phyloP scores from a whole-genome alignment of 1,140 invertebrate species.

The Drosophila pachea region DNA sequence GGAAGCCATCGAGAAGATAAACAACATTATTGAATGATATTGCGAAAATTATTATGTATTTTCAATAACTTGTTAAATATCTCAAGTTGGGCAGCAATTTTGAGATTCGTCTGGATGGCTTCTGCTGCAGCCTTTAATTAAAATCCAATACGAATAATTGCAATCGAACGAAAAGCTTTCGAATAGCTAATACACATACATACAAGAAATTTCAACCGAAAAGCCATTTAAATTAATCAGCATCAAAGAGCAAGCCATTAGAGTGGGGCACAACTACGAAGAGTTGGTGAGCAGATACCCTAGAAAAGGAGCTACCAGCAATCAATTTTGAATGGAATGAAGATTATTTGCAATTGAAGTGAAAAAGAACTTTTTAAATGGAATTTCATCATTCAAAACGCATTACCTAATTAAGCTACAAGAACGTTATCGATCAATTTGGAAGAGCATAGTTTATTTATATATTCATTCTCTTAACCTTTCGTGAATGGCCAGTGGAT shows the following conservation, averaged over 20 bases:
- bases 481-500: not conserved
- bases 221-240: conserved; percentile 16
- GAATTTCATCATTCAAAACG: not conserved
- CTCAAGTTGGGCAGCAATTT: not conserved
- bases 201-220: not conserved
- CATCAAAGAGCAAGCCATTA: conserved; percentile 5
- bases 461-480: not conserved
- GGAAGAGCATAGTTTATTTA: not conserved
- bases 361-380: too few relatives aligned
- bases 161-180: not conserved
- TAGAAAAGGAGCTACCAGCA: too few relatives aligned
- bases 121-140: conserved; percentile 4
- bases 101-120: conserved; percentile 8
- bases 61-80: conserved; percentile 28
- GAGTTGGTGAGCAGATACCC: not conserved
- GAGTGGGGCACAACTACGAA: not conserved
- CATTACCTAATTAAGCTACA: too few relatives aligned
- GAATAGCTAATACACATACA: not conserved
- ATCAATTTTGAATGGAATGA: too few relatives aligned
- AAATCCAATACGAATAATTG: conserved; percentile 14
- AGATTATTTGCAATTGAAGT: not conserved
- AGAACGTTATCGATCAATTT: too few relatives aligned
- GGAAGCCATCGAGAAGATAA: not conserved
- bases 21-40: conserved; percentile 60
- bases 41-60: conserved; percentile 55